Conservation (phyloP, 2,888 invertebrate species). For the Ornithoptera priamus region DNA sequence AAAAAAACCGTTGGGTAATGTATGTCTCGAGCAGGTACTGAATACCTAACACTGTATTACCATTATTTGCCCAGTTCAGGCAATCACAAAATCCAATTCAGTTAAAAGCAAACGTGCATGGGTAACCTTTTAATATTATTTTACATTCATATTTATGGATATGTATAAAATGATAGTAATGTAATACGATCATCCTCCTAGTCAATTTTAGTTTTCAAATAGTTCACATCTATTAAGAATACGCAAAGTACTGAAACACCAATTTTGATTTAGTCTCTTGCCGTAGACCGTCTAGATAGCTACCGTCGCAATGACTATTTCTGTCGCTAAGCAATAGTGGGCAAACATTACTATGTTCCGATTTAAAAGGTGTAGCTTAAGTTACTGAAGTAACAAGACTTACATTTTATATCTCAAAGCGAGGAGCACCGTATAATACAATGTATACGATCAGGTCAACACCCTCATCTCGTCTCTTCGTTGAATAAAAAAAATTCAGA, state of each 20-base stretch:
- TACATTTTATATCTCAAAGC: too few species aligned
- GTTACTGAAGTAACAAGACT: too few species aligned
- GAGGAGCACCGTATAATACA: too few species aligned
- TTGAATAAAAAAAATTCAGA: too few species aligned
- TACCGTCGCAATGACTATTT: too few species aligned
- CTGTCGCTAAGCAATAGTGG: too few species aligned
- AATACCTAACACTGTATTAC: slow-evolving; percentile 20
- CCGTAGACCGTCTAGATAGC: too few species aligned
- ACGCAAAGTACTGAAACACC: not conserved
- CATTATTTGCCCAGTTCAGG: slow-evolving; percentile 29
- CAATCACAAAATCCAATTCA: slow-evolving; percentile 30
- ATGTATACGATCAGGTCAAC: too few species aligned
- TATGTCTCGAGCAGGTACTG: not conserved
- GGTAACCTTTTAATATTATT: slow-evolving; percentile 27
- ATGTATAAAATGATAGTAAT: slow-evolving; percentile 9
- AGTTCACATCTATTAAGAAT: slow-evolving; percentile 3
- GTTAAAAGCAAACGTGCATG: slow-evolving; percentile 27
- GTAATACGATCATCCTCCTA: slow-evolving; percentile 12
- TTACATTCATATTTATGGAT: slow-evolving; percentile 27
- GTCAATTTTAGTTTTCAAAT: slow-evolving; percentile 7
- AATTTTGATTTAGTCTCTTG: not conserved
- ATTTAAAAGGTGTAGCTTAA: too few species aligned
- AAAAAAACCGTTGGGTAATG: not conserved
- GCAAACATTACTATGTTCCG: too few species aligned
- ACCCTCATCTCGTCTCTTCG: too few species aligned